Evolutionary conservation across 1,140 invertebrate genomes (phyloP).

Genomic region (Tetramorium simillimum): DNA sequence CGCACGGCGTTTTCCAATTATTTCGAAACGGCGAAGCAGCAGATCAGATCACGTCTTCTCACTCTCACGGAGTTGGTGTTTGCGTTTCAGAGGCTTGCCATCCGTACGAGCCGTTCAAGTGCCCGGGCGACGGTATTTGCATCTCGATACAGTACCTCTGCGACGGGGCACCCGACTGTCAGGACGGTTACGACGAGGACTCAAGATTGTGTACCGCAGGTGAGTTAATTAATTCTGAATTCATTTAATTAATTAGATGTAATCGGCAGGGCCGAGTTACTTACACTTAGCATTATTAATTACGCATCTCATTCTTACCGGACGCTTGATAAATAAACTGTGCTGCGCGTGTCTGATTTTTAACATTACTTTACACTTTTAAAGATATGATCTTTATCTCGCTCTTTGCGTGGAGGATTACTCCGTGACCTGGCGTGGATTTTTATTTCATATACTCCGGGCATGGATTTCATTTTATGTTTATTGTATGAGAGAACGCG

Average conservation of each 20-base stretch:
- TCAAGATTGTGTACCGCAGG: slow-evolving; percentile 97
- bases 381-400: background rate
- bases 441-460: background rate
- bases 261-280: background rate
- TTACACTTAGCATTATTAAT: background rate
- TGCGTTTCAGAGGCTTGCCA: slow-evolving; percentile 89
- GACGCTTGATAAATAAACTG: background rate
- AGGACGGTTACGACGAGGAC: slow-evolving; percentile 96
- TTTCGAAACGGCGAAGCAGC: background rate
- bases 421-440: background rate
- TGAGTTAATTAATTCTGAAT: slow-evolving; percentile 78
- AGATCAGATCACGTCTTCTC: background rate
- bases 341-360: background rate
- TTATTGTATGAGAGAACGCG: background rate
- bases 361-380: background rate
- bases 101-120: slow-evolving; percentile 97
- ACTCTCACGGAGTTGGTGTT: background rate
- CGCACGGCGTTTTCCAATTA: background rate
- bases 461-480: background rate
- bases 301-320: background rate
- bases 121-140: slow-evolving; percentile 95
- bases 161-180: slow-evolving; percentile 97
- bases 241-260: background rate
- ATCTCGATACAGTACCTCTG: slow-evolving; percentile 98
- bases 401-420: background rate